Evolutionary conservation across 30 jellyfish, hydroid and myxozoan species (phyloP), one percentile per base, ranked within the genome.

Genomic region (Hydractinia symbiolongicarpus): DNA sequence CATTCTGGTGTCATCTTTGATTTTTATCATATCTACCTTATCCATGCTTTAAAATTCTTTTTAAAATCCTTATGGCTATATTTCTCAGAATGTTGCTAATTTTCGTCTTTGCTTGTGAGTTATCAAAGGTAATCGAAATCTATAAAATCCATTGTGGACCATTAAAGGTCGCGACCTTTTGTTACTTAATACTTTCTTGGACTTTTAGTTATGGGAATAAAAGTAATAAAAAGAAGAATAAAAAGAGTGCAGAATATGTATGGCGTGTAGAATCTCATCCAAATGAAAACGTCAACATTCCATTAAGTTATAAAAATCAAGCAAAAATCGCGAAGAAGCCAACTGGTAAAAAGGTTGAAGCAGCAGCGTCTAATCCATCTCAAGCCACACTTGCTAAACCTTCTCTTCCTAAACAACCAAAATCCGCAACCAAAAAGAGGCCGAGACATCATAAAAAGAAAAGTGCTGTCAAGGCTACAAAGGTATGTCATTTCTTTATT

Each of bases 401-500:
- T 49, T 53, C 54, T 50, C 51, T 50, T 61, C 77, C 30, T 5
- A 64, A 79, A 54, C 61, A 17, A 61, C 84, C 87, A 62, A 79
- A 75, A 52, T 15, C 53, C 56, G 85, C 66, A 50, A 14, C 84
- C 13, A 66, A 77, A 71, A 71, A 10, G 54, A 54, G 61, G 7
- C 72, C 74, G n/a, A 51, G 73, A 50, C 79, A 81, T 54, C 96
- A 88, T 13, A 80, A 84, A 50, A 86, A 79, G 82, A 77, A 77
- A 30, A 55, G 58, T 8, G 90, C 90, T 4, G 96, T 86, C 30
- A 89, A 79, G 70, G 94, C 91, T 4, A 81, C 89, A 6, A 70
- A 78, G 9, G 79, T 67, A 20, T 85, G 79, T 0, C 80, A 9
- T 21, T 77, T 70, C 50, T 88, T 50, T 78, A 73, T 19, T 57